Conservation (phyloP, 2,797 vertebrate genomes). For the Limnodromus scolopaceus region DNA sequence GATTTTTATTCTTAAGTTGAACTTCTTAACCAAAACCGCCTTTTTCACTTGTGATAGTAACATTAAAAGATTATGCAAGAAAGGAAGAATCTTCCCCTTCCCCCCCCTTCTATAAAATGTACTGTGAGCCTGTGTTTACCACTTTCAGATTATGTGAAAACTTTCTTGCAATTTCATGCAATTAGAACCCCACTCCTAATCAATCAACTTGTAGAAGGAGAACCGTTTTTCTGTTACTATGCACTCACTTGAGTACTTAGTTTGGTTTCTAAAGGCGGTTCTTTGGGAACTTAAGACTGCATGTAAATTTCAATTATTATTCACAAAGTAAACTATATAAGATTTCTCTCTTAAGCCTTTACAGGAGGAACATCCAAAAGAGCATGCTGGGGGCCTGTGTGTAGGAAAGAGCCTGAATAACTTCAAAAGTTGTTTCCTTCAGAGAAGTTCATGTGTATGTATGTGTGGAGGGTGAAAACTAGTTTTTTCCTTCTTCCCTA, state of each 20-base stretch:
- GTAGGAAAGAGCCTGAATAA: background rate
- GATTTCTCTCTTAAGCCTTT: background rate
- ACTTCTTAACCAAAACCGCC: background rate
- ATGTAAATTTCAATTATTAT: background rate
- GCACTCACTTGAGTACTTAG: background rate
- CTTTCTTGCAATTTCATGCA: background rate
- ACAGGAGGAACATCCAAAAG: background rate
- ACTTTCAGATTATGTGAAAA: background rate
- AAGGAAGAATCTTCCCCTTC: background rate
- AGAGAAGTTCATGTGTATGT: background rate
- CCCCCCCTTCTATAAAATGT: background rate
- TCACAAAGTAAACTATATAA: background rate
- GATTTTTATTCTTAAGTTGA: background rate
- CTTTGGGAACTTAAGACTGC: background rate
- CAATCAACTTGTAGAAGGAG: background rate
- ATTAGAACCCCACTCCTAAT: background rate
- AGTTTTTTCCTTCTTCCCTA: background rate
- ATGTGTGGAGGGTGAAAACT: background rate
- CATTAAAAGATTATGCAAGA: background rate
- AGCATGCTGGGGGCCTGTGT: background rate
- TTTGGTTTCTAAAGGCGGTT: background rate
- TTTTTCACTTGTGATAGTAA: background rate
- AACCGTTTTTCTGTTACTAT: background rate
- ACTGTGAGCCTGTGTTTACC: background rate
- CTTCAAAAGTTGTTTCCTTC: background rate